Conservation (phyloP, 2,888 invertebrate species). For the Ctenicera cuprea region DNA sequence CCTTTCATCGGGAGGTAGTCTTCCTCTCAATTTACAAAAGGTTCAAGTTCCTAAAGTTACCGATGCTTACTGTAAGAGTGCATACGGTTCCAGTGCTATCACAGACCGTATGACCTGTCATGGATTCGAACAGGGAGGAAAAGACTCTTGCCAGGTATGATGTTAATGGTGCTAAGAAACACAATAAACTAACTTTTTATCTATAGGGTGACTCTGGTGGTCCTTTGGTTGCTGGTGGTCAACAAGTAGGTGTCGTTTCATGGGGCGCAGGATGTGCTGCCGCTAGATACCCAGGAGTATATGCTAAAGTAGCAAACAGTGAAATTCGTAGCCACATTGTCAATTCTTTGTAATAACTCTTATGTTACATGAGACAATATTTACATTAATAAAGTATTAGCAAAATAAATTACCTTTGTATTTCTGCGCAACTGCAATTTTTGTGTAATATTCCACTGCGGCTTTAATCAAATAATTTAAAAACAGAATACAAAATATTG, state of each 20-base stretch:
- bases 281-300: conserved; percentile 26
- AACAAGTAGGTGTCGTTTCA: conserved; percentile 32
- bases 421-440: too few relatives aligned
- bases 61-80: background rate
- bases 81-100: conserved; percentile 57
- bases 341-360: background rate
- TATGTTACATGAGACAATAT: too few relatives aligned
- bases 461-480: too few relatives aligned
- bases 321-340: conserved; percentile 1
- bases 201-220: conserved; percentile 38
- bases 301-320: background rate
- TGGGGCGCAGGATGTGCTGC: conserved; percentile 34
- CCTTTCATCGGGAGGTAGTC: background rate
- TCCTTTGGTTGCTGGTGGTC: background rate
- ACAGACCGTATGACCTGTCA: conserved; percentile 16
- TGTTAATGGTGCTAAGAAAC: background rate
- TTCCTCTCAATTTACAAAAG: background rate
- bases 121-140: conserved; percentile 23
- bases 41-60: conserved; percentile 17
- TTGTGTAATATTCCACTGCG: too few relatives aligned
- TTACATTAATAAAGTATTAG: too few relatives aligned
- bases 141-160: conserved; percentile 32
- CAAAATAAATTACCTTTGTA: too few relatives aligned
- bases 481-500: too few relatives aligned
- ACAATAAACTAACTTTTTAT: background rate